Evolutionary conservation across 2,113 vertebrate species (phyloP), one percentile per base, ranked within the genome.

Genomic region (Peucedramus taeniatus): DNA sequence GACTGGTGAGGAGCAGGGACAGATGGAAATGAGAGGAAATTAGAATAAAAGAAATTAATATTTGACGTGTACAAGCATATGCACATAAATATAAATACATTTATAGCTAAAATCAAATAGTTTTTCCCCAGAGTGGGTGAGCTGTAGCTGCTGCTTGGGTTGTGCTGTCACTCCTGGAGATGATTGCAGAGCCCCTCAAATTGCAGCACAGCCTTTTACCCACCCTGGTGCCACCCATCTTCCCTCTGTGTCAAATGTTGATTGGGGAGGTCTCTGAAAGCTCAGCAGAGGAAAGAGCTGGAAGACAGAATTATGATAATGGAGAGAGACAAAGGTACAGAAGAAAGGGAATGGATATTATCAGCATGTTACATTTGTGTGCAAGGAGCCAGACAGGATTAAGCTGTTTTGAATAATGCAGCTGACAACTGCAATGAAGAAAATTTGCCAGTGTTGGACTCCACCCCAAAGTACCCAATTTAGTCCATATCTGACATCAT

Each of bases 21-120:
- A 65, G 90, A 90, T 92, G 88, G 76, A 89, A 96, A 96, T 82
- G 44, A 92, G 83, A 75, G 68, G 53, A 86, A 90, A 94, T 92
- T 78, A 95, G 88, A 95, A 96, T 90, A 86, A 89, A 96, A 95
- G 27, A 95, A 96, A 96, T 94, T 94, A 96, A 68, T 96, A 96
- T 94, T 93, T 96, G 96, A 95, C 22, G 7, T 7, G 1, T 92
- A 93, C 79, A 94, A 89, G 70, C 68, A 26, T 90, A 96, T 94
- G 93, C 93, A 96, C 93, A 96, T 96, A 96, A 95, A 96, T 96
- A 97, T 96, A 96, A 96, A 96, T 94, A 96, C 65, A 93, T 95
- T 96, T 96, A 5, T 94, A 92, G 35, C 83, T 74, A 49, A 95
- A 97, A 94, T 92, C 64, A 92, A 95, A 83, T 97, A 92, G 74